These are phyloP conservation scores for Australoheros scitulus DNA, from an alignment of 2,113 vertebrate species.

Conservation along the genomic window DNA sequence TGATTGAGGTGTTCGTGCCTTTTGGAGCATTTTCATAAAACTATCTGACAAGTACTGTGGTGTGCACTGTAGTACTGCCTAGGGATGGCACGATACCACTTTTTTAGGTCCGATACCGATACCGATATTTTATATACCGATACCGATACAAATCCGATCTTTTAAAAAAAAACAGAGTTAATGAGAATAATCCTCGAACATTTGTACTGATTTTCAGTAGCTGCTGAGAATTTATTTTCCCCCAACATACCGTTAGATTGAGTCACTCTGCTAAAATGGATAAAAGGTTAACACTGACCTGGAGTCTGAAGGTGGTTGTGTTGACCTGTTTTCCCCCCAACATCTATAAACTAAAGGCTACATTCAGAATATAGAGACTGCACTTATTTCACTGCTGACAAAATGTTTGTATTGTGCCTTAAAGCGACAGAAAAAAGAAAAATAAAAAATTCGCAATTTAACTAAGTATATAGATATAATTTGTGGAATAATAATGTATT, in stretches of 20 bases:
- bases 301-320: not conserved
- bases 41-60: not conserved
- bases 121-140: no score
- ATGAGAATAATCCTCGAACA: not conserved
- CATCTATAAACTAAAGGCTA: not conserved
- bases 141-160: no score
- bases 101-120: no score
- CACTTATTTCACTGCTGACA: not conserved
- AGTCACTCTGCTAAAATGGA: not conserved
- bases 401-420: not conserved
- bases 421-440: not conserved
- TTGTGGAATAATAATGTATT: not conserved
- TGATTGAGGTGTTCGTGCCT: not conserved
- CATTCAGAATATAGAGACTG: not conserved
- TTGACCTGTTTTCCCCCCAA: not conserved
- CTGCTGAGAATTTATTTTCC: rapidly evolving
- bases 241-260: rapidly evolving
- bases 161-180: no score
- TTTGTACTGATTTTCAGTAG: not conserved
- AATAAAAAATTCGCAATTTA: not conserved
- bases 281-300: not conserved
- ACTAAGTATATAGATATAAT: not conserved
- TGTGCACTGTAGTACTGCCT: not conserved
- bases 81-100: no score
- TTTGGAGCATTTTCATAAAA: not conserved